Base-by-base conservation (phyloP, 2,888 invertebrate species). In the Latrodectus hesperus region DNA sequence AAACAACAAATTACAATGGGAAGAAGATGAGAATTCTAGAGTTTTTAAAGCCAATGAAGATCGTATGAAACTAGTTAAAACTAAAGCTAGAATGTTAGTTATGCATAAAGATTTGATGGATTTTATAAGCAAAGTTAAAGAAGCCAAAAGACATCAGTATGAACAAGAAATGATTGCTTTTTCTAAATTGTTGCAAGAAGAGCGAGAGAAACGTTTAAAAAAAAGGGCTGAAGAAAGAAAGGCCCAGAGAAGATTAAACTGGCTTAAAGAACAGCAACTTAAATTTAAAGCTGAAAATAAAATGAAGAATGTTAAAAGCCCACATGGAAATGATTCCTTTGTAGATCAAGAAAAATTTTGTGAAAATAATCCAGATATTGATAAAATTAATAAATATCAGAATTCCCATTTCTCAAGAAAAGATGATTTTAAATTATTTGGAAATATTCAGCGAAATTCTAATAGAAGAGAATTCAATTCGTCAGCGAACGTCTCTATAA, bases 21-120 rank as follows among this genome's bases (percentile, higher is more conserved):
- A 85, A n/a, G n/a, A 75, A 22, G 52, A 64, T 26, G 80, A 80
- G 49, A 71, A 52, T 14, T 11, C 52, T 11, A 70, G 49, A 71
- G 70, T 85, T 55, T 16, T 80, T 49, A 71, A 8, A 26, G 68
- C 68, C 38, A 17, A 38, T 17, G 53, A 64, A 38, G 51, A 85
- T 38, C 75, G 80, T 1, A 68, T 22, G 12, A 17, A 26, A 16
- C 22, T n/a, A 10, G 16, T 80, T 55, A 9, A 71, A 26, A 17
- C 55, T 14, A 75, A 64, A 51, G 60, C 75, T 14, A 80, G 71
- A 72, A 51, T 80, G 6, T 16, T 65, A 9, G 11, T 26, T 16
- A 80, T 85, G n/a, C 80, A 85, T 74, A 38, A 64, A 22, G 80
- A 85, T n/a, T 75, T 85, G 51, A 65, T 38, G 8, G 60, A 64